These are phyloP conservation scores for Agrotis clavis DNA, from an alignment of 2,888 invertebrate genomes.

Conservation along the genomic window DNA sequence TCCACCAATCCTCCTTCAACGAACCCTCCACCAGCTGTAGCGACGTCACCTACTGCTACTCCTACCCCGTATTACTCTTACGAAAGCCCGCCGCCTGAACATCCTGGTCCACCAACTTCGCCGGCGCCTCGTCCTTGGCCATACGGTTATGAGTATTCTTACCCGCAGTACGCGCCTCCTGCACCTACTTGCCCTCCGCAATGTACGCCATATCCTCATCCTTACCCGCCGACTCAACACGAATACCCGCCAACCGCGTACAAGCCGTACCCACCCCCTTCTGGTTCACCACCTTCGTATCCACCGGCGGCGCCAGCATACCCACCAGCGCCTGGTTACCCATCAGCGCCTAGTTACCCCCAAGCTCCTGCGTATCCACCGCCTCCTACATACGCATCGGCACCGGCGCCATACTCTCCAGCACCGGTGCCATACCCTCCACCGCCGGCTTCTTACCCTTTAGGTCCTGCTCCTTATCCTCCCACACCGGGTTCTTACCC, in stretches of 20 bases:
- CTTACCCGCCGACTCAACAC: slow-evolving; percentile 51
- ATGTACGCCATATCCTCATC: slow-evolving; percentile 58
- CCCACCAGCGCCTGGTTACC: slow-evolving; percentile 34
- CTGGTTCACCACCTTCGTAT: slow-evolving; percentile 33
- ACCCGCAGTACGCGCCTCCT: slow-evolving; percentile 56
- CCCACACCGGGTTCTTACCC: slow-evolving; percentile 47
- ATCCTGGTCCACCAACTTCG: slow-evolving; percentile 34
- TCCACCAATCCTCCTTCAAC: slow-evolving; percentile 60
- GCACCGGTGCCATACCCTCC: slow-evolving; percentile 54
- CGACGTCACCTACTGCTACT: slow-evolving; percentile 32
- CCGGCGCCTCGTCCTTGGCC: slow-evolving; percentile 31
- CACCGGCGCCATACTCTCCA: slow-evolving; percentile 43
- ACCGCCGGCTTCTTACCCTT: slow-evolving; percentile 42
- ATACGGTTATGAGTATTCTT: slow-evolving; percentile 46
- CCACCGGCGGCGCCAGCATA: slow-evolving; percentile 48
- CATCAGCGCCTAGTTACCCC: slow-evolving; percentile 50
- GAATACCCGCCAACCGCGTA: slow-evolving; percentile 54
- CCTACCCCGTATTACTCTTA: slow-evolving; percentile 44
- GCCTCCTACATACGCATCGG: slow-evolving; percentile 47
- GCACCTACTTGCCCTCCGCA: slow-evolving; percentile 55
- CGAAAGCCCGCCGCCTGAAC: slow-evolving; percentile 49
- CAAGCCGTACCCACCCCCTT: slow-evolving; percentile 33
- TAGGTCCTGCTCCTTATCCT: slow-evolving; percentile 35
- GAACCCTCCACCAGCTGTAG: slow-evolving; percentile 64
- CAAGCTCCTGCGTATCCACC: slow-evolving; percentile 55